phyloP scores from a whole-genome alignment of 2,888 invertebrate species.

The Eupithecia exiguata region DNA sequence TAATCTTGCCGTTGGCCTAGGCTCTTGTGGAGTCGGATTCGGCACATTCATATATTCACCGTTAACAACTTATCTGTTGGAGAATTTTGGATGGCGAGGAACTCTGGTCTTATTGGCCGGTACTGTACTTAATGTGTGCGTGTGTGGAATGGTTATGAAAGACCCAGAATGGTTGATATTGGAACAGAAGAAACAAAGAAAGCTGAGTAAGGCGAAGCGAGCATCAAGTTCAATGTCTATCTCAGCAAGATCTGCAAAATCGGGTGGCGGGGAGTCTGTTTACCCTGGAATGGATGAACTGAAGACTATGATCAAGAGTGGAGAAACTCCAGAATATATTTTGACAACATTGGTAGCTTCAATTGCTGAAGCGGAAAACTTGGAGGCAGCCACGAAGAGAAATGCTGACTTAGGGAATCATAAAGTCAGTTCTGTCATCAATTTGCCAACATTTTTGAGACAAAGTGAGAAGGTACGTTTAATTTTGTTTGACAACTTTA shows the following conservation, averaged over 20 bases:
- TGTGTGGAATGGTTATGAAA: conserved; percentile 93
- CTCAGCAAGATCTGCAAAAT: conserved; percentile 76
- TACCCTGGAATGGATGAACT: conserved; percentile 87
- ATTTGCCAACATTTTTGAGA: conserved; percentile 90
- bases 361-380: conserved; percentile 80
- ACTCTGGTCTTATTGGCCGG: conserved; percentile 90
- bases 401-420: conserved; percentile 75
- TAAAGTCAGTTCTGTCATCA: conserved; percentile 87
- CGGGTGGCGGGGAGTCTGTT: conserved; percentile 82
- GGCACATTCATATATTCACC: conserved; percentile 95
- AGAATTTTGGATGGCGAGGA: conserved; percentile 92
- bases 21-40: conserved; percentile 94
- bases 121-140: conserved; percentile 92
- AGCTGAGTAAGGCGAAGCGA: conserved; percentile 80
- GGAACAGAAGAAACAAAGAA: conserved; percentile 85
- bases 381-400: conserved; percentile 74
- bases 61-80: conserved; percentile 89
- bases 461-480: conserved; percentile 87
- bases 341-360: conserved; percentile 85
- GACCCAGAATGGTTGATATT: conserved; percentile 92
- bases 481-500: conserved; percentile 14
- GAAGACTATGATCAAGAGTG: conserved; percentile 87
- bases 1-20: conserved; percentile 93
- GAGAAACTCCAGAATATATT: conserved; percentile 87
- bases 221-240: conserved; percentile 82